Base-by-base conservation (phyloP, 1,140 invertebrate genomes). In the Trichonephila clavata region DNA sequence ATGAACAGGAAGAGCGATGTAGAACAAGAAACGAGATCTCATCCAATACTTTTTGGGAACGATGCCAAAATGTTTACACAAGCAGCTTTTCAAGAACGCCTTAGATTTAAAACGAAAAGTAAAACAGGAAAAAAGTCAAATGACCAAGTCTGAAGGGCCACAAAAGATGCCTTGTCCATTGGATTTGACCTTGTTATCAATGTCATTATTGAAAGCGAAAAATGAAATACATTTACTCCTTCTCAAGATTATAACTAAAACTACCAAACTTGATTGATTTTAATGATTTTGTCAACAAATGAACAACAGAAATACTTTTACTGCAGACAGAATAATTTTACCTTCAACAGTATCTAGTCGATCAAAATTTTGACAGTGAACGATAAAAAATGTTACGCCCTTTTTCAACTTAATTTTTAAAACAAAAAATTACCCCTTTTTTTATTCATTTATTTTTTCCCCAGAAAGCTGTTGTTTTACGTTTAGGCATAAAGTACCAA, bases 101-200 rank as follows among this genome's bases (percentile, higher is more conserved):
- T 50, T 59, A 59, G 50, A 83, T 50, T 39, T 27, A 83, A 83
- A 83, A 57, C 13, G 81, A 83, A 83, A 83, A 83, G 21, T 27
- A n/a, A 83, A 83, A 21, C 21, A 57, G 81, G 81, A 24, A 13
- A 77, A 32, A 39, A 77, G 27, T 77, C 71, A 77, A 77, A 20
- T 83, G 81, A 83, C 43, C 81, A 83, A 57, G 81, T 57, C 21
- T 59, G 21, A 83, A 59, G 81, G 81, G 21, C 20, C n/a, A 83
- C 43, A 83, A 83, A 83, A 83, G 81, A 83, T 83, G 39, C 81
- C 81, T 83, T 83, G 43, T 83, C 81, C 81, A 83, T 83, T 50
- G 24, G 14, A 24, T 83, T 50, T 83, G 81, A 59, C 81, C 81
- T 83, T 83, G 81, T n/a, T 57, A 83, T 59, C 81, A 59, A 59